Evolutionary conservation across 2,113 vertebrate genomes (phyloP).

Genomic region (Xyrauchen texanus): DNA sequence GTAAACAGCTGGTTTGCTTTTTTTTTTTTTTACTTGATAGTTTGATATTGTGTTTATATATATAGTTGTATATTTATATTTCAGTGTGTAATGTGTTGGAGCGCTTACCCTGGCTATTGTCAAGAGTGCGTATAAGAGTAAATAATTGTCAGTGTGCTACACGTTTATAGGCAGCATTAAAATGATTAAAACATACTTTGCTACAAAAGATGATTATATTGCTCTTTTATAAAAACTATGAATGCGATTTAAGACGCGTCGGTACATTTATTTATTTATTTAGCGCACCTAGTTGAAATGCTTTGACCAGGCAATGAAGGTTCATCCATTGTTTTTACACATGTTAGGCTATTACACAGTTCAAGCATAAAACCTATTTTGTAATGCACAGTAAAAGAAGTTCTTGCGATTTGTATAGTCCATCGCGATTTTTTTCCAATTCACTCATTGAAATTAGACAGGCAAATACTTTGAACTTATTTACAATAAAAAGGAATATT

Average conservation of each 20-base stretch:
- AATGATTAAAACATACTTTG: constrained; percentile 66
- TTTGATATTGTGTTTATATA: constrained; percentile 65
- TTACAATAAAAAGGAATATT: constrained; percentile 14
- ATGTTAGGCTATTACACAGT: constrained; percentile 15
- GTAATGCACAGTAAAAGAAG: constrained; percentile 14
- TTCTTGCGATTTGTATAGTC: not conserved
- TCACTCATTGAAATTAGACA: constrained; percentile 17
- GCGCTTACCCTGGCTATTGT: constrained; percentile 43
- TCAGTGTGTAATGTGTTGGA: constrained; percentile 49
- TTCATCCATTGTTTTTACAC: constrained; percentile 23
- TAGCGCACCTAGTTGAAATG: constrained; percentile 19
- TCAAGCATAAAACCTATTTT: constrained; percentile 12
- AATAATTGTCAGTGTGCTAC: constrained; percentile 77
- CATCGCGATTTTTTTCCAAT: not conserved
- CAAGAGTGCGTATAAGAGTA: constrained; percentile 63
- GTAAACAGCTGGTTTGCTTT: constrained; percentile 74
- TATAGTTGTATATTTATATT: constrained; percentile 52
- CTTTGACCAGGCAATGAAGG: constrained; percentile 35
- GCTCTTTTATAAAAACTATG: constrained; percentile 74
- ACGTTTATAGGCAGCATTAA: constrained; percentile 72
- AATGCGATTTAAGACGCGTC: constrained; percentile 66
- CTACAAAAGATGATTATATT: constrained; percentile 76
- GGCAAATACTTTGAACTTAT: constrained; percentile 26
- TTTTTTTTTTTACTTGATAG: constrained; percentile 56
- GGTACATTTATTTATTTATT: constrained; percentile 48